phyloP scores from a whole-genome alignment of 2,888 invertebrate genomes.

The Stramonita haemastoma region DNA sequence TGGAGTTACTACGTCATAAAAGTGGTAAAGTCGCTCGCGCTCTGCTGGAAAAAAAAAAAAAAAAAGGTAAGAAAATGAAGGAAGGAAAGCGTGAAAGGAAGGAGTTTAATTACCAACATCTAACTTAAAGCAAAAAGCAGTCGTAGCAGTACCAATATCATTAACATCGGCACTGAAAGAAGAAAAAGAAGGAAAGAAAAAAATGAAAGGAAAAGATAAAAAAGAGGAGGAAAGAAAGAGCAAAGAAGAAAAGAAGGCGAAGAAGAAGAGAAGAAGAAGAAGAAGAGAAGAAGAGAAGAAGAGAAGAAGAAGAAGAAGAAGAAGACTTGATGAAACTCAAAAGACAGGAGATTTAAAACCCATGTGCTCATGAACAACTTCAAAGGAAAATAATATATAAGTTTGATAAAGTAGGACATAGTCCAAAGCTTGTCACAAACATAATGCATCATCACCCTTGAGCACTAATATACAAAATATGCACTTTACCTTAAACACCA shows the following conservation, averaged over 20 bases:
- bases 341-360: not conserved
- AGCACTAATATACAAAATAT: too few relatives aligned
- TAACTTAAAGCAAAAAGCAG: not conserved
- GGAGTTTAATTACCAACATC: not conserved
- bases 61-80: not conserved
- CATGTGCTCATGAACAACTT: too few relatives aligned
- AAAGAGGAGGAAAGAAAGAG: not conserved
- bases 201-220: not conserved
- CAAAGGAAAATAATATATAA: too few relatives aligned
- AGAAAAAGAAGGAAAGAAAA: not conserved
- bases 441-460: too few relatives aligned
- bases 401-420: too few relatives aligned
- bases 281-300: constrained; percentile 17
- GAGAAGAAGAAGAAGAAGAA: not conserved
- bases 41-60: not conserved
- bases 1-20: not conserved
- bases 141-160: not conserved
- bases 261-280: not conserved
- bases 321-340: not conserved
- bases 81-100: constrained; percentile 11
- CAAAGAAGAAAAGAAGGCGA: not conserved
- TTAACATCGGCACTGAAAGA: not conserved
- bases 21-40: not conserved
- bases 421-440: too few relatives aligned
- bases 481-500: too few relatives aligned